Evolutionary conservation across 2,797 vertebrate species (phyloP), one percentile per base, ranked within the genome.

Genomic region (Miichthys miiuy): DNA sequence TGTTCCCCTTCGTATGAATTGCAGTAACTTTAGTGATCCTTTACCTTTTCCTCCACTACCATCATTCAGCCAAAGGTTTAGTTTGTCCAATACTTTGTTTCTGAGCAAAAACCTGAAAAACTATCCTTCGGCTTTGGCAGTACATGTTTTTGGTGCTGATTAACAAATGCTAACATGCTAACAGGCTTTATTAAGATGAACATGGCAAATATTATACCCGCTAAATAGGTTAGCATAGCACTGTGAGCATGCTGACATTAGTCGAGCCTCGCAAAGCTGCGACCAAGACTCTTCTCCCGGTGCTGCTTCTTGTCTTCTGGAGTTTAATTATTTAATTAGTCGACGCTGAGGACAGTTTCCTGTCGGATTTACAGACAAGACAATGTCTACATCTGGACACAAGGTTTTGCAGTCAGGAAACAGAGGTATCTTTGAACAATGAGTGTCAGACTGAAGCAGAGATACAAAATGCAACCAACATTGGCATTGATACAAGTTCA

Each of bases 401-500:
- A 20, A 23, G 65, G 14, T 71, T 80, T 76, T 73, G 58, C 9
- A 58, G 60, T 46, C 62, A 41, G 20, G 30, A 11, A 30, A 61
- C 67, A 18, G 17, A 11, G n/a, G 16, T 56, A 23, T 54, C 17
- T 61, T 52, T 77, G 42, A 52, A 48, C 73, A 70, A 23, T 44
- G 14, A 25, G 30, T 58, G 14, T 77, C 71, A 21, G 56, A 66
- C 48, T 62, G 58, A 77, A 47, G 44, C 42, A 16, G 52, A 66
- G 52, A 76, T 42, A 63, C 23, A 61, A 50, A 76, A 56, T 47
- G 44, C 42, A 65, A 65, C 38, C 55, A 58, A 21, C 38, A 67
- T 18, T 55, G 58, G 54, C 51, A 84, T 79, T 81, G 44, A 79
- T 73, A 54, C 60, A 70, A 63, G 70, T 65, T 67, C 72, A 79